These are phyloP conservation scores for Galaxias olidus DNA, from an alignment of 2,797 vertebrate genomes.

Conservation along the genomic window DNA sequence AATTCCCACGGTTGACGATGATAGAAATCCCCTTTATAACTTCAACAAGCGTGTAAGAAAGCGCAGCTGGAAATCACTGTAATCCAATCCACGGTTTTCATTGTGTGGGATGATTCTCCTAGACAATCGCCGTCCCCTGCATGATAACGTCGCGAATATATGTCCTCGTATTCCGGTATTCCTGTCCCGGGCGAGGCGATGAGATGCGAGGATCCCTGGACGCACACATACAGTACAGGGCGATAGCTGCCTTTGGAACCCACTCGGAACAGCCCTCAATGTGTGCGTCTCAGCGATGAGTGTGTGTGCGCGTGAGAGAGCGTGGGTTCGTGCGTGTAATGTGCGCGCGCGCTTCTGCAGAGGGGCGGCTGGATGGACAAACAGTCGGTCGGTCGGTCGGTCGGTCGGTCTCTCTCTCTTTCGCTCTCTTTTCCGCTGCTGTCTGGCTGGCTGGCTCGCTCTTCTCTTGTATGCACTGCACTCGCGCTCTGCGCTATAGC, in stretches of 20 bases:
- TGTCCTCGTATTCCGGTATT: conserved; percentile 63
- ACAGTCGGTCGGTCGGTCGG: conserved; percentile 42
- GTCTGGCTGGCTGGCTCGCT: conserved; percentile 8
- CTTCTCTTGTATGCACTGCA: conserved; percentile 42
- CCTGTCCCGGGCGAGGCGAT: conserved; percentile 60
- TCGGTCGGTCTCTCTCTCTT: conserved; percentile 16
- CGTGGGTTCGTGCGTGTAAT: conserved; percentile 22
- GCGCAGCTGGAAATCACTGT: conserved; percentile 64
- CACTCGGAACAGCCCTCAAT: conserved; percentile 37
- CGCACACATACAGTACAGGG: conserved; percentile 52
- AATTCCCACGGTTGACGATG: conserved; percentile 67
- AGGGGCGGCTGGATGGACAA: conserved; percentile 66
- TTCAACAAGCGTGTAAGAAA: conserved; percentile 65
- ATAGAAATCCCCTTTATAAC: conserved; percentile 65
- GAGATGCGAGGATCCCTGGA: conserved; percentile 48
- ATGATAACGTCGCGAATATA: conserved; percentile 46
- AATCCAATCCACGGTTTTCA: conserved; percentile 72
- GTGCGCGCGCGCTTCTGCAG: conserved; percentile 66
- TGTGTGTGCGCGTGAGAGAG: conserved; percentile 22
- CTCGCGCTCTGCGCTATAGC: conserved; percentile 35
- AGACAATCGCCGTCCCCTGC: conserved; percentile 64
- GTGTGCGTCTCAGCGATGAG: conserved; percentile 21
- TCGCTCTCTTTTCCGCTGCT: conserved; percentile 18
- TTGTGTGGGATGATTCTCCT: conserved; percentile 56
- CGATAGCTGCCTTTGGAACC: conserved; percentile 57